These are phyloP conservation scores for Anhinga anhinga DNA, from an alignment of 2,113 vertebrate species.

Conservation along the genomic window DNA sequence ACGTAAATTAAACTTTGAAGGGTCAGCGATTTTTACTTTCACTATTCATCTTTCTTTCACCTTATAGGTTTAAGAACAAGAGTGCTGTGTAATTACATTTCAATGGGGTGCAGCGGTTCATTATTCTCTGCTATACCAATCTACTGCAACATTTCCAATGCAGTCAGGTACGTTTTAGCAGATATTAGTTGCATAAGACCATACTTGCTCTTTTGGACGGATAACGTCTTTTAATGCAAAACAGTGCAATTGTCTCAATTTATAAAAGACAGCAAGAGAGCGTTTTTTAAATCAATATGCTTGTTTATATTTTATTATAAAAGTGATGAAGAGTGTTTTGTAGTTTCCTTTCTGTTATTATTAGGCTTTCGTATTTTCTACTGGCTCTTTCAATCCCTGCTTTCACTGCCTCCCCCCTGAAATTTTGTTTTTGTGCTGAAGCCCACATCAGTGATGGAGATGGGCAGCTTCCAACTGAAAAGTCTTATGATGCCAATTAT, in stretches of 20 bases:
- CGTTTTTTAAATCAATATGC: slow-evolving; percentile 56
- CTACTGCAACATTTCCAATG: slow-evolving; percentile 90
- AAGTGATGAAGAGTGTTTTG: slow-evolving; percentile 21
- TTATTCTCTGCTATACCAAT: slow-evolving; percentile 91
- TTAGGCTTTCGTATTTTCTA: slow-evolving; percentile 3
- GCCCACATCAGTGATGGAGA: slow-evolving; percentile 64
- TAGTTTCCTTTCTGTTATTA: neutral
- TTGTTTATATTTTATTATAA: slow-evolving; percentile 63
- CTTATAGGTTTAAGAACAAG: slow-evolving; percentile 91
- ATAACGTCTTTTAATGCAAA: slow-evolving; percentile 74
- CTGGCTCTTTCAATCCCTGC: neutral
- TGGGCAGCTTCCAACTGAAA: slow-evolving; percentile 66
- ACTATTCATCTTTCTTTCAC: slow-evolving; percentile 97
- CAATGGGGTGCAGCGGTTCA: slow-evolving; percentile 93
- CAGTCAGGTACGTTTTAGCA: slow-evolving; percentile 84
- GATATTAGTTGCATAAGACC: slow-evolving; percentile 74
- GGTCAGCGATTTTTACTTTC: slow-evolving; percentile 97
- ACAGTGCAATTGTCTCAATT: slow-evolving; percentile 74
- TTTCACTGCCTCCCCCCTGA: neutral
- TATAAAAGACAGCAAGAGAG: slow-evolving; percentile 55
- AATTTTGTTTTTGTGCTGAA: slow-evolving; percentile 37
- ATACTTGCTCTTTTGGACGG: slow-evolving; percentile 70
- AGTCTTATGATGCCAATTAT: slow-evolving; percentile 40
- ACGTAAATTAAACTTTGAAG: slow-evolving; percentile 99
- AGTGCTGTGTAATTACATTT: slow-evolving; percentile 99